Evolutionary conservation across 2,888 invertebrate genomes (phyloP).

Genomic region (Syrphus vitripennis): DNA sequence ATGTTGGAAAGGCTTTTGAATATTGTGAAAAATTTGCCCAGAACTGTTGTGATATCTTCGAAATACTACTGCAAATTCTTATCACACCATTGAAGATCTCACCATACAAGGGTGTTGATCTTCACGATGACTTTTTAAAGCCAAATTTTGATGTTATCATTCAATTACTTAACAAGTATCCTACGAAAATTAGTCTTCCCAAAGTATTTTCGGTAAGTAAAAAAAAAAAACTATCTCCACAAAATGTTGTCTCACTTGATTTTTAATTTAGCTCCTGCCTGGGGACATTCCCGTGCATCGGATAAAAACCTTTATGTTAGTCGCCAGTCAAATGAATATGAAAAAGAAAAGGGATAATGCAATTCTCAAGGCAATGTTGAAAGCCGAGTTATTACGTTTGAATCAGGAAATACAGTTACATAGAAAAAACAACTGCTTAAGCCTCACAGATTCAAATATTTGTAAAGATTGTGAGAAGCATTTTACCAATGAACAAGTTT

Average conservation of each 20-base stretch:
- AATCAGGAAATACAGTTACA: slow-evolving; percentile 89
- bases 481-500: slow-evolving; percentile 96
- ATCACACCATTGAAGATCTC: slow-evolving; percentile 81
- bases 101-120: slow-evolving; percentile 77
- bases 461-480: slow-evolving; percentile 96
- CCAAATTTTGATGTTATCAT: slow-evolving; percentile 90
- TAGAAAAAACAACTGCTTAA: slow-evolving; percentile 88
- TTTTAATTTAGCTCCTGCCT: slow-evolving; percentile 86
- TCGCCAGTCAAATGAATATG: slow-evolving; percentile 88
- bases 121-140: slow-evolving; percentile 85
- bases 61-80: slow-evolving; percentile 80
- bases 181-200: slow-evolving; percentile 91
- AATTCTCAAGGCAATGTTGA: slow-evolving; percentile 90
- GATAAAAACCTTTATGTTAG: slow-evolving; percentile 89
- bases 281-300: slow-evolving; percentile 89
- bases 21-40: slow-evolving; percentile 89
- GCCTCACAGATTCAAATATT: slow-evolving; percentile 92
- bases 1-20: slow-evolving; percentile 90
- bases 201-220: slow-evolving; percentile 83
- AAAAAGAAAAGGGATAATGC: slow-evolving; percentile 88
- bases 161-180: slow-evolving; percentile 90
- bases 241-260: not conserved
- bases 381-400: slow-evolving; percentile 92
- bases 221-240: not conserved
- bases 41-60: slow-evolving; percentile 78